Evolutionary conservation across 2,888 invertebrate species (phyloP), one percentile per base, ranked within the genome.

Genomic region (Troglohyphantes excavatus): DNA sequence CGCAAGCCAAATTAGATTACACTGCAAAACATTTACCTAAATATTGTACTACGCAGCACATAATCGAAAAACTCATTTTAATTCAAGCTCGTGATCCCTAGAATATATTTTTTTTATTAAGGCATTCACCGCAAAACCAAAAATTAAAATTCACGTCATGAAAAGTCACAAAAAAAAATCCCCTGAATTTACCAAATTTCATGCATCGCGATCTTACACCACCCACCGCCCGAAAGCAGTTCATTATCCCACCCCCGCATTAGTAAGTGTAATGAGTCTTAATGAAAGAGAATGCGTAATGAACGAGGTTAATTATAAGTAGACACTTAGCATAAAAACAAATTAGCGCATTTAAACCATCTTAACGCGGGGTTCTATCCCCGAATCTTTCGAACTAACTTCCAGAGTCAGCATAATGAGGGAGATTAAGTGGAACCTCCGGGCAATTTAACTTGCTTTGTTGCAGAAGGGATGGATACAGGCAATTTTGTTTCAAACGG

Each of bases 301-400:
- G 78, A 63, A 63, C 33, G 26, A 21, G 39, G 63, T 39, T 78
- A 78, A 78, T 63, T 63, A 63, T 78, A 78, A 78, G 61, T 39
- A 43, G 65, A 78, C 39, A 26, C 26, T 63, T 33, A 39, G 65
- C 63, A 78, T 78, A 33, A 65, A 63, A 78, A 78, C 78, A 43
- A 78, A 78, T 78, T 78, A 78, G 63, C 78, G 26, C 78, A 65
- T 65, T 63, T 78, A 65, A 78, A 78, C 65, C 78, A 78, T 63
- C 65, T 65, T 78, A 78, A 23, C 61, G 75, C 61, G 9, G 33
- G 33, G 3, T 33, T 33, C 33, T 9, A 9, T 7, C n/a, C 13
- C n/a, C 9, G 53, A 53, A 53, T 53, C 53, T 53, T 53, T 11
- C 5, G 53, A 53, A 53, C 17, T n/a, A 53, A 53, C 17, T 53